phyloP scores from a whole-genome alignment of 2,113 vertebrate species.

The Chelonoidis abingdonii region DNA sequence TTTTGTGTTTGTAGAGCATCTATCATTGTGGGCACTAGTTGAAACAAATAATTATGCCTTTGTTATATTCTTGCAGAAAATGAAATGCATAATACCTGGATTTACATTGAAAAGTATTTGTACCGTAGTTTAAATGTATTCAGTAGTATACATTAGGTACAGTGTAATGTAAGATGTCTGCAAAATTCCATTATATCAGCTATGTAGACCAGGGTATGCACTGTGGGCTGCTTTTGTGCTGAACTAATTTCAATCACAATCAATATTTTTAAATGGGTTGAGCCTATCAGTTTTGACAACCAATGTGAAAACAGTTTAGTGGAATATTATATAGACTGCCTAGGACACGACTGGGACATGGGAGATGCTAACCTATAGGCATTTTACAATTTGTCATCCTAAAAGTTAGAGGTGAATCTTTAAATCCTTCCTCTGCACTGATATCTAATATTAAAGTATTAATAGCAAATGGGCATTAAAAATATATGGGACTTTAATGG shows the following conservation, averaged over 20 bases:
- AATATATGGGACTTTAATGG: neutral
- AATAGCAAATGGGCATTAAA: neutral
- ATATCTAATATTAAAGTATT: neutral
- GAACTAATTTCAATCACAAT: neutral
- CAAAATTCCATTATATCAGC: neutral
- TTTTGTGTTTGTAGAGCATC: neutral
- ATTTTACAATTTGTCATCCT: neutral
- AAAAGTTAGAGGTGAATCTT: constrained; percentile 5
- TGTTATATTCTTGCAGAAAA: neutral
- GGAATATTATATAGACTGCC: neutral
- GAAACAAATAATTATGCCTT: neutral
- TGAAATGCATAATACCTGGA: fast-evolving
- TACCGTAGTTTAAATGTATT: neutral
- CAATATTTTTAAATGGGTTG: neutral
- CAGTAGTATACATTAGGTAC: neutral
- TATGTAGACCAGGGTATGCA: neutral
- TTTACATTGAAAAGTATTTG: neutral
- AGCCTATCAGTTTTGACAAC: neutral
- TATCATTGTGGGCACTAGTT: neutral
- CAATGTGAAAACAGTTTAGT: neutral
- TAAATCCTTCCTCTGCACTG: neutral
- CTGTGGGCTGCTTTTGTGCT: neutral
- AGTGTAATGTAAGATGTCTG: neutral
- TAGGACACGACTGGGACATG: neutral
- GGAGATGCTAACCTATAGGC: neutral